Conservation (phyloP, 2,888 invertebrate species). For the Melipona beecheii region DNA sequence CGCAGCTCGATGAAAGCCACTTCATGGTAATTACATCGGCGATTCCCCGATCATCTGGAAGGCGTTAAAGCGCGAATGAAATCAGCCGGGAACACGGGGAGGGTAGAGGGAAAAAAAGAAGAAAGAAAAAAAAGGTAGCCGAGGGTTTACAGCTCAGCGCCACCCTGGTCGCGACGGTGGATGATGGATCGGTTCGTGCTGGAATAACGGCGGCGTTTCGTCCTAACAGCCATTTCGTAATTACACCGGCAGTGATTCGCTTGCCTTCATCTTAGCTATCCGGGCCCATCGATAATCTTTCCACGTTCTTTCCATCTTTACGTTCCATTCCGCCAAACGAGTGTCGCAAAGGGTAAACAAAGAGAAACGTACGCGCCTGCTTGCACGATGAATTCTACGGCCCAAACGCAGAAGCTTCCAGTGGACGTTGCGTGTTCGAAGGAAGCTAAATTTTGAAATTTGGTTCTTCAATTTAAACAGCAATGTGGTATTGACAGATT, state of each 20-base stretch:
- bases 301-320: constrained; percentile 57
- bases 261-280: constrained; percentile 78
- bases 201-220: constrained; percentile 72
- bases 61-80: constrained; percentile 74
- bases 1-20: constrained; percentile 70
- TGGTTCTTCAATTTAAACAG: not conserved
- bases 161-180: constrained; percentile 69
- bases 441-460: not conserved
- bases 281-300: constrained; percentile 80
- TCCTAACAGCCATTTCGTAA: constrained; percentile 79
- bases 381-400: not conserved
- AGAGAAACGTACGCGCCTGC: not conserved
- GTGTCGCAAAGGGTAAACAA: not conserved
- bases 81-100: constrained; percentile 64
- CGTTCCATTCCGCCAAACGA: not conserved
- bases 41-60: constrained; percentile 72
- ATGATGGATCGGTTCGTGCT: constrained; percentile 78
- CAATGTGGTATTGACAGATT: not conserved
- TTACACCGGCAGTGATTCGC: constrained; percentile 79
- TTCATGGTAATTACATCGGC: constrained; percentile 71
- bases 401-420: not conserved
- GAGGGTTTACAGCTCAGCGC: constrained; percentile 60
- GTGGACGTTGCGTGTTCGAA: not conserved
- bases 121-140: constrained; percentile 43
- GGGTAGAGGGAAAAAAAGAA: not conserved